Evolutionary conservation across 2,797 vertebrate genomes (phyloP).

Genomic region (Ptychobarbus kaznakovi): DNA sequence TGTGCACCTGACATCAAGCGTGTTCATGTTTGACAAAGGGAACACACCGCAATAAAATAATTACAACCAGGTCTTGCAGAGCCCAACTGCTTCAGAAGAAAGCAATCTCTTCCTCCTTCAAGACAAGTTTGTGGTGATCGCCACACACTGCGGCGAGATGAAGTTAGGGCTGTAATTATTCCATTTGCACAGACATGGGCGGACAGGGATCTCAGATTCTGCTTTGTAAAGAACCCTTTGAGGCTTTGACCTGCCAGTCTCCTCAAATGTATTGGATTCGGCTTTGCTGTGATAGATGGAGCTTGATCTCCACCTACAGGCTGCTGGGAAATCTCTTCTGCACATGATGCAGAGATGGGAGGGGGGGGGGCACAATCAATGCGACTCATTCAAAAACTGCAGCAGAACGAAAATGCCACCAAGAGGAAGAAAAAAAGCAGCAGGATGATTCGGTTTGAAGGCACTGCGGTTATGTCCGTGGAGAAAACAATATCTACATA

Average conservation of each 20-base stretch:
- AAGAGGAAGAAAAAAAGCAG: slow-evolving; percentile 19
- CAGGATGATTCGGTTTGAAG: slow-evolving; percentile 25
- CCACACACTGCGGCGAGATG: slow-evolving; percentile 41
- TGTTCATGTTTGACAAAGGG: background rate
- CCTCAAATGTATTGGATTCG: slow-evolving; percentile 32
- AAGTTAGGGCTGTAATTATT: slow-evolving; percentile 67
- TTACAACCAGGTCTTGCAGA: slow-evolving; percentile 33
- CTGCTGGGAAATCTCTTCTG: slow-evolving; percentile 59
- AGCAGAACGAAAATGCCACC: slow-evolving; percentile 49
- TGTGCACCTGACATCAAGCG: slow-evolving; percentile 9
- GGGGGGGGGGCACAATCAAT: slow-evolving; percentile 40
- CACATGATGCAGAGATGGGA: slow-evolving; percentile 30
- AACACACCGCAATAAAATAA: slow-evolving; percentile 45
- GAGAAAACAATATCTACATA: slow-evolving; percentile 13
- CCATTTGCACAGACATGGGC: slow-evolving; percentile 67
- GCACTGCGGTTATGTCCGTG: slow-evolving; percentile 29
- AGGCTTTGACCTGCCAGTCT: slow-evolving; percentile 65
- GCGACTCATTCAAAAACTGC: slow-evolving; percentile 52
- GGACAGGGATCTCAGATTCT: slow-evolving; percentile 66
- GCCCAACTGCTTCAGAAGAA: slow-evolving; percentile 29
- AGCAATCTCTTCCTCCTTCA: background rate
- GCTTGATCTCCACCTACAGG: slow-evolving; percentile 84
- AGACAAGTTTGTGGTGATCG: slow-evolving; percentile 60
- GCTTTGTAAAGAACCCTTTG: slow-evolving; percentile 64
- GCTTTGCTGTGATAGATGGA: slow-evolving; percentile 64